Evolutionary conservation across 1,140 invertebrate genomes (phyloP), one percentile per base, ranked within the genome.

Genomic region (Drosophila seguyi): DNA sequence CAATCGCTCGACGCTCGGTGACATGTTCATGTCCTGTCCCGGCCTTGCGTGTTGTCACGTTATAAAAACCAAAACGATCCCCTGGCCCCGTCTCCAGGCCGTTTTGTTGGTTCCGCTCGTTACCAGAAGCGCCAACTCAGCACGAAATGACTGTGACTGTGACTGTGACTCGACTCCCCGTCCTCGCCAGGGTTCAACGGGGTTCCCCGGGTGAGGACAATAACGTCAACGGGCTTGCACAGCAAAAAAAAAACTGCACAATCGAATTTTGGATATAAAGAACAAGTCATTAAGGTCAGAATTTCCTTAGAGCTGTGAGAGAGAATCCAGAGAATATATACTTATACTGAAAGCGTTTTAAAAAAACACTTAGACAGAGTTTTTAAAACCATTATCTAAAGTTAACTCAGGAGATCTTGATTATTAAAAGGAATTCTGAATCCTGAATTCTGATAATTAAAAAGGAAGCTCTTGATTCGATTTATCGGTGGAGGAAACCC

Each of bases 21-120:
- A 62, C 68, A 72, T 71, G 72, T 72, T 71, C 62, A 56, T 67
- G 67, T 73, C 69, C 69, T 73, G 69, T 67, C 80, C 60, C 79
- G 50, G 41, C 65, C 65, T 88, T 81, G 91, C 91, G 87, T 92
- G 91, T 92, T 92, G 91, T 92, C 91, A 92, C 87, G 91, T 92
- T 92, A 92, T 92, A 92, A 90, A 90, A 92, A 90, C 75, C 73
- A 55, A 57, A 84, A 62, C 79, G 85, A 88, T 88, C 84, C 83
- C 81, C 67, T 20, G 22, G 20, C 34, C 27, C 58, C 27, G 42
- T 38, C 58, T 39, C 58, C 36, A 50, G 27, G 38, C 55, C 45
- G 45, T 56, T 65, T 65, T 66, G 56, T 90, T 86, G 76, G 86
- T 90, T 90, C 67, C 86, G 86, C 86, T 90, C 84, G 86, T 90